Evolutionary conservation across 2,797 vertebrate genomes (phyloP).

Genomic region (Hoplostethus atlanticus): DNA sequence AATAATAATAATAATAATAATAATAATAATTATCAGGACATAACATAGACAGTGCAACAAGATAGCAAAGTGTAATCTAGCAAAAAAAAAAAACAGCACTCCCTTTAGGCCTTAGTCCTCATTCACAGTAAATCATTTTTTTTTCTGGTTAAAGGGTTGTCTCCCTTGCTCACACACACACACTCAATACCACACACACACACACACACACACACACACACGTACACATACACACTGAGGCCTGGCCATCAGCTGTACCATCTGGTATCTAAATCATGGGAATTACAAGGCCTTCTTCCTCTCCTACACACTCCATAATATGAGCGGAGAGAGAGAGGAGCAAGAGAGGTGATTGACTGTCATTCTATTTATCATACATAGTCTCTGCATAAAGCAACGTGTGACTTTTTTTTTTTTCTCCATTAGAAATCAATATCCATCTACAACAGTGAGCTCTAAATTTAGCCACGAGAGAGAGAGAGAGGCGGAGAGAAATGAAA

Average conservation of each 20-base stretch:
- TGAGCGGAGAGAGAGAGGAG: conserved; percentile 58
- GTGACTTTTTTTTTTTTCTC: conserved; percentile 66
- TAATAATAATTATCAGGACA: conserved; percentile 48
- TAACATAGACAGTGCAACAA: conserved; percentile 47
- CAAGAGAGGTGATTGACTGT: conserved; percentile 71
- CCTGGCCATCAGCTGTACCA: conserved; percentile 79
- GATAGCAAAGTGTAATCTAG: conserved; percentile 30
- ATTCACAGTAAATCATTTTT: conserved; percentile 73
- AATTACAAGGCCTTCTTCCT: conserved; percentile 78
- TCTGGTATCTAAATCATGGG: conserved; percentile 82
- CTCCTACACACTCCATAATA: conserved; percentile 73
- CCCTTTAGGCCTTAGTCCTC: conserved; percentile 59
- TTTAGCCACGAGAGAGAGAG: conserved; percentile 86
- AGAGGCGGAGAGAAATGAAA: neutral
- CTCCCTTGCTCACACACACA: conserved; percentile 44
- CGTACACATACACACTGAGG: conserved; percentile 48
- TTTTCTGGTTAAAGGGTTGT: conserved; percentile 69
- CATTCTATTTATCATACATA: conserved; percentile 79
- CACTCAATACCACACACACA: neutral
- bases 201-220: conserved; percentile 14
- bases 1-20: conserved; percentile 41
- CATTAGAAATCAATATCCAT: conserved; percentile 89
- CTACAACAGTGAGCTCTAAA: conserved; percentile 94
- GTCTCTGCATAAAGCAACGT: conserved; percentile 83
- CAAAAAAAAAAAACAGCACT: conserved; percentile 38